Evolutionary conservation across 1,140 invertebrate genomes (phyloP), one percentile per base, ranked within the genome.

Genomic region (Globodera ellingtonae): DNA sequence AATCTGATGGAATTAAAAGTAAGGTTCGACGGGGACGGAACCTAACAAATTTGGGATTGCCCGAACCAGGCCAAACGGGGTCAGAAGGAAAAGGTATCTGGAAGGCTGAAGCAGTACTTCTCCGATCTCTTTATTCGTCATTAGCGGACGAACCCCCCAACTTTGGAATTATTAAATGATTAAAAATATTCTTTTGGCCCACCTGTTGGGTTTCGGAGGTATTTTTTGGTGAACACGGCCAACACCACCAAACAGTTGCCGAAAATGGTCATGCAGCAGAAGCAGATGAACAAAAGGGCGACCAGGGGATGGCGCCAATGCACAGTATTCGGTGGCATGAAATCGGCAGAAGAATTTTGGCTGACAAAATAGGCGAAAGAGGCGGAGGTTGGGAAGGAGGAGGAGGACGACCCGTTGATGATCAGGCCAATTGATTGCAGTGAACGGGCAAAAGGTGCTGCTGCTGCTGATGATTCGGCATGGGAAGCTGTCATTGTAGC

Each of bases 141-240:
- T n/a, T n/a, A n/a, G n/a, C n/a, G n/a, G n/a, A n/a, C n/a, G n/a
- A n/a, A n/a, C n/a, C 24, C 24, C 24, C 24, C 72, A 47, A 71
- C 44, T 78, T 35, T 35, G 0, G 35, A 35, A 35, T 35, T 35
- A 35, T 35, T 35, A 35, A 35, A 35, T 79, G 13, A 74, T 50
- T 0, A 44, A 52, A 13, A 8, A 48, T 48, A 48, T 8, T 73
- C 48, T 62, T 56, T 76, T 67, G 35, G 0, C 65, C 13, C 6
- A 79, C 85, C 86, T 15, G 87, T 88, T 6, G 87, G 87, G 79
- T 88, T 88, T 24, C 88, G 74, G 9, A 89, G 73, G 79, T 89
- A 89, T 74, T 85, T 86, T 72, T 89, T 89, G 21, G 88, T 89
- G 72, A 86, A 89, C 21, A 89, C 87, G 21, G 87, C 87, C n/a